A percentile compares a stretch with the other conserved stretches of the same genome.
phyloP scores from a whole-genome alignment of 1,140 invertebrate genomes.

The Geopemphigus sp. region DNA sequence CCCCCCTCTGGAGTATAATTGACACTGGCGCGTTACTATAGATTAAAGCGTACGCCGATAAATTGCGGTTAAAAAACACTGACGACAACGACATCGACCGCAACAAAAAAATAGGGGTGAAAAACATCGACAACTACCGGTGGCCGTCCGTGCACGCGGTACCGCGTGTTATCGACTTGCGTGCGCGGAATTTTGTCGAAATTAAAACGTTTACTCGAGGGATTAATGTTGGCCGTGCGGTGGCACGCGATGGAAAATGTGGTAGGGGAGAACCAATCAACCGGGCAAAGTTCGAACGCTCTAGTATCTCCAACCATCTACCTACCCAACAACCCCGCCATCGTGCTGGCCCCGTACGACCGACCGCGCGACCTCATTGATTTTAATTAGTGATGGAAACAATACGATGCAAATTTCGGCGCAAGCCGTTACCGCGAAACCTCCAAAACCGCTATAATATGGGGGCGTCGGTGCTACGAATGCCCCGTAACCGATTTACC shows the following conservation, averaged over 20 bases:
- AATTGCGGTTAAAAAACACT: no score
- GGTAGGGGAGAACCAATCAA: slow-evolving; percentile 31
- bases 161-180: no score
- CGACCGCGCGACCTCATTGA: not conserved
- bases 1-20: not conserved
- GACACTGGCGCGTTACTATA: slow-evolving; percentile 17
- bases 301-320: not conserved
- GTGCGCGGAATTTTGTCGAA: slow-evolving; percentile 17
- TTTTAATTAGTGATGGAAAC: slow-evolving; percentile 26
- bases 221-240: not conserved
- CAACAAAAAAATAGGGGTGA: not conserved
- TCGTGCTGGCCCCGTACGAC: not conserved
- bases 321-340: not conserved
- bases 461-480: not conserved
- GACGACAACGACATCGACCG: no score
- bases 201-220: slow-evolving; percentile 35
- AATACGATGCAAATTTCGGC: slow-evolving; percentile 37
- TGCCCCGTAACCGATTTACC: slow-evolving; percentile 13
- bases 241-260: no score
- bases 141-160: not conserved
- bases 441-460: not conserved
- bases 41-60: no score
- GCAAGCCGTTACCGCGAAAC: not conserved
- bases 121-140: not conserved
- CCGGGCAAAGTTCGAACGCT: slow-evolving; percentile 21